phyloP scores from a whole-genome alignment of 2,113 vertebrate species.

The Noturus placidus region DNA sequence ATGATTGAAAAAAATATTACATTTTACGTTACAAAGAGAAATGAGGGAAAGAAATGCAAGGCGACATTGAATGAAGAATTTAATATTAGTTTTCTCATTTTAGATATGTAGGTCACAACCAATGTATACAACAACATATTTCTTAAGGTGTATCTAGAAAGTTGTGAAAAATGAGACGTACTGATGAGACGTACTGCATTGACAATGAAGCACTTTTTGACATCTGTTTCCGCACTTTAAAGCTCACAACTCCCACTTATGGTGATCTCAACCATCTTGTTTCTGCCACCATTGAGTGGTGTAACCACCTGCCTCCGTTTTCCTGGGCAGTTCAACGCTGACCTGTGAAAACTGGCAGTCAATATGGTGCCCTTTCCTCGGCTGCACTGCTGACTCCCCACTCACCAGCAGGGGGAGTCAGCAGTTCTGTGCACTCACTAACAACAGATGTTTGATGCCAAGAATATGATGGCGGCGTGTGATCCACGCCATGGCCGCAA shows the following conservation, averaged over 20 bases:
- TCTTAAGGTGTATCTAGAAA: background rate
- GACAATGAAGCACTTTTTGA: slow-evolving; percentile 56
- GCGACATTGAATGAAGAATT: too few species aligned
- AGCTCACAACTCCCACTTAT: slow-evolving; percentile 59
- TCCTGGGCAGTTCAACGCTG: slow-evolving; percentile 80
- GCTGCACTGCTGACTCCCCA: slow-evolving; percentile 78
- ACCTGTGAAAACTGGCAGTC: slow-evolving; percentile 79
- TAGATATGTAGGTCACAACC: background rate
- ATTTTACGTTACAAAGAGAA: too few species aligned
- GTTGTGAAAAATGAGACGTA: background rate
- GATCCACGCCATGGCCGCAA: too few species aligned
- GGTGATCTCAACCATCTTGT: slow-evolving; percentile 80
- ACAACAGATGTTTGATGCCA: slow-evolving; percentile 82
- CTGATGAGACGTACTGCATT: slow-evolving; percentile 54
- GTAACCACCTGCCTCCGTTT: slow-evolving; percentile 81
- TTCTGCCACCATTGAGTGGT: slow-evolving; percentile 80
- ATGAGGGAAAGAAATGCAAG: background rate
- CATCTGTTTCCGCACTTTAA: too few species aligned
- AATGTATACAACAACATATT: background rate
- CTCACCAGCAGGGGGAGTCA: slow-evolving; percentile 80
- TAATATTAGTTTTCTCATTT: too few species aligned
- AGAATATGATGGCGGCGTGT: too few species aligned
- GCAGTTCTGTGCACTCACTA: slow-evolving; percentile 79
- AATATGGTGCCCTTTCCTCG: slow-evolving; percentile 84
- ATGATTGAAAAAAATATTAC: too few species aligned